Conservation (phyloP, 2,113 vertebrate species). For the Butastur rufipennis region DNA sequence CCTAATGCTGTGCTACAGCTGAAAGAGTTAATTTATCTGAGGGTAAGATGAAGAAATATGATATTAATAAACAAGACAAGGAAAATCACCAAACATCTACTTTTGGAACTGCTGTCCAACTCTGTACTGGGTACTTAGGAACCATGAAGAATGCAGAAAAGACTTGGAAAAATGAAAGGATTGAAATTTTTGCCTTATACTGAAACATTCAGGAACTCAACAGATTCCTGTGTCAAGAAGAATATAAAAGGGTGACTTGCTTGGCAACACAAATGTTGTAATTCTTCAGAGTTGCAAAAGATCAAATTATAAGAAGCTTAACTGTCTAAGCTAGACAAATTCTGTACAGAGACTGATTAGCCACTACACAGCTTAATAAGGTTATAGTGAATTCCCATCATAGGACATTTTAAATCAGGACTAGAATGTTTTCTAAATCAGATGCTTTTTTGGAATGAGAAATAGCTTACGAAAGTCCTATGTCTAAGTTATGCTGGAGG, state of each 20-base stretch:
- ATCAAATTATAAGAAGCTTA: constrained; percentile 19
- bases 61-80: background rate
- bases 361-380: background rate
- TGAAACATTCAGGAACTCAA: background rate
- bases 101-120: background rate
- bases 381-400: background rate
- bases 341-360: background rate
- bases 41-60: background rate
- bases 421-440: background rate
- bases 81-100: background rate
- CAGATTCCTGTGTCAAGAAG: background rate
- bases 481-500: background rate
- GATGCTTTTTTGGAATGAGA: background rate
- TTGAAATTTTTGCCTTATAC: background rate
- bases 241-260: background rate
- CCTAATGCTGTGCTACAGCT: background rate
- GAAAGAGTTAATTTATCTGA: background rate
- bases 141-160: background rate
- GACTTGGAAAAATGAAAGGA: background rate
- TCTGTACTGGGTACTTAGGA: background rate
- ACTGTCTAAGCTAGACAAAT: background rate
- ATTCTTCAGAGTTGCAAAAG: background rate
- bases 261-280: background rate
- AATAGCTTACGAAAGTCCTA: background rate
- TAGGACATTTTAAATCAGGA: background rate